Conservation (phyloP, 1,140 invertebrate species). For the Eufriesea mexicana region DNA sequence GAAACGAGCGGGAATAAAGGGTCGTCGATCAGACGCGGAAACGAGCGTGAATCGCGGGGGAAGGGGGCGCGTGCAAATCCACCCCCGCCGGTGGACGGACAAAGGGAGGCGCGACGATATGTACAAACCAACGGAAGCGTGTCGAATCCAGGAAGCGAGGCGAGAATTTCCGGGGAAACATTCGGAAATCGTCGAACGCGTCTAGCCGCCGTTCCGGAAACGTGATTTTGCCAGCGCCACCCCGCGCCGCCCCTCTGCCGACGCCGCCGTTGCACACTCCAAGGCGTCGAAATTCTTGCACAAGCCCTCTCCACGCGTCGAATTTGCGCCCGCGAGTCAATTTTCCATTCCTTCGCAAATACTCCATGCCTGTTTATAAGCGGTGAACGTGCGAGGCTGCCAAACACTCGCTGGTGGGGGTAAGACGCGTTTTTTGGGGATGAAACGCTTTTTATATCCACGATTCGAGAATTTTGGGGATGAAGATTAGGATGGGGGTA, state of each 20-base stretch:
- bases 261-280: conserved; percentile 8
- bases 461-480: too few species aligned
- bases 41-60: conserved; percentile 5
- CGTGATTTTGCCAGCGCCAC: conserved; percentile 58
- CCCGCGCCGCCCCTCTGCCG: background rate
- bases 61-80: conserved; percentile 15
- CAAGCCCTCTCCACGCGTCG: conserved; percentile 10
- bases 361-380: conserved; percentile 49
- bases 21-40: conserved; percentile 5
- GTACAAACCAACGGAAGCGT: conserved; percentile 65
- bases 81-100: background rate
- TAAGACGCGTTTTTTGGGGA: too few species aligned
- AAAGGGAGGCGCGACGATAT: conserved; percentile 55
- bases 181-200: conserved; percentile 70
- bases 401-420: background rate
- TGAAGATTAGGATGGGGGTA: too few species aligned
- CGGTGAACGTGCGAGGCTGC: conserved; percentile 5
- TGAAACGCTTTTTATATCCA: too few species aligned
- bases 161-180: conserved; percentile 70
- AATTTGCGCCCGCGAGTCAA: conserved; percentile 40
- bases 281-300: conserved; percentile 38
- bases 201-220: conserved; percentile 67
- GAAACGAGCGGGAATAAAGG: background rate
- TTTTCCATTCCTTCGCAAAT: conserved; percentile 41
- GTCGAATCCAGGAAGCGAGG: conserved; percentile 66